phyloP scores from a whole-genome alignment of 1,140 invertebrate species.

The Hirudo medicinalis region DNA sequence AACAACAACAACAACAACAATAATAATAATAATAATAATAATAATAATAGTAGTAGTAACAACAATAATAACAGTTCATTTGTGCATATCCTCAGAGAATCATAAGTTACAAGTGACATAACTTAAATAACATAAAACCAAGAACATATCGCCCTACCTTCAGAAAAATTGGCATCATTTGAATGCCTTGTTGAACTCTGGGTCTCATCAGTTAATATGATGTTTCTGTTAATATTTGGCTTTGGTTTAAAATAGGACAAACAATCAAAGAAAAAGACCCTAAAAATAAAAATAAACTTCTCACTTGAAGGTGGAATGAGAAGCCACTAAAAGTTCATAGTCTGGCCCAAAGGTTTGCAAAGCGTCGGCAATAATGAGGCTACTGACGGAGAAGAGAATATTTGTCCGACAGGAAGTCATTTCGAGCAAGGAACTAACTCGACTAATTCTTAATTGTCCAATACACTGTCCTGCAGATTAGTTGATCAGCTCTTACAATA shows the following conservation, averaged over 20 bases:
- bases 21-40: no score
- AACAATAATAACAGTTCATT: no score
- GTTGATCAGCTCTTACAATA: no score
- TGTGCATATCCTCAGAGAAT: no score
- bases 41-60: no score
- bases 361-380: slow-evolving; percentile 78
- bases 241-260: no score
- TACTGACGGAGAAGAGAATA: slow-evolving; percentile 72
- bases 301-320: slow-evolving; percentile 78
- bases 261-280: slow-evolving; percentile 9
- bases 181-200: background rate
- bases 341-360: slow-evolving; percentile 84
- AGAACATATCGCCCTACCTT: background rate
- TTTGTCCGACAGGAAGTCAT: slow-evolving; percentile 58
- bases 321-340: slow-evolving; percentile 82
- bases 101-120: slow-evolving; percentile 5
- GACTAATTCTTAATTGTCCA: slow-evolving; percentile 70
- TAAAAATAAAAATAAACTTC: slow-evolving; percentile 22
- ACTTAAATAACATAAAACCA: slow-evolving; percentile 14
- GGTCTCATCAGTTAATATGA: no score
- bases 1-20: no score
- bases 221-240: no score
- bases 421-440: slow-evolving; percentile 61
- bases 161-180: no score
- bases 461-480: slow-evolving; percentile 51